Evolutionary conservation across 1,140 invertebrate genomes (phyloP), one percentile per base, ranked within the genome.

Genomic region (Arctopsyche grandis): DNA sequence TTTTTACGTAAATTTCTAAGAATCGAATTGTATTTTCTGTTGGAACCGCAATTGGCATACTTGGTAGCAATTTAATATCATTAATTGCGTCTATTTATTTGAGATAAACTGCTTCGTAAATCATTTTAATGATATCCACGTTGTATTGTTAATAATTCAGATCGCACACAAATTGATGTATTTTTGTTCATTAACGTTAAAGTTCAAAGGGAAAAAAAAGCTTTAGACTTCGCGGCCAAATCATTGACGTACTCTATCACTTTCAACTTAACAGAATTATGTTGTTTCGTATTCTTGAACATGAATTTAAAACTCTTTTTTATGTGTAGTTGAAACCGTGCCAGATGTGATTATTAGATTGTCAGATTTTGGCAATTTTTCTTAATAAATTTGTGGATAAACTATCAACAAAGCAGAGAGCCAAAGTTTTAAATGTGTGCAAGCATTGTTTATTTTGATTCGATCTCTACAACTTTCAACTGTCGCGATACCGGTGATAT

Each of bases 311-410:
- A 24, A 26, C n/a, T 66, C 21, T 66, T 66, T 63, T 66, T 21
- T 60, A 21, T 60, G 14, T 60, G n/a, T 22, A 60, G 22, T 66
- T 66, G 63, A 66, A 66, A 26, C 63, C 22, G 63, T 12, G 63
- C 63, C 63, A 66, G 63, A 66, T 66, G 24, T 12, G 63, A 66
- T 66, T 66, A 66, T 66, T 66, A 66, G 63, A 66, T 66, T 66
- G 63, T 66, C 63, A 66, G 63, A 66, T 66, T 66, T 66, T 22
- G 63, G 63, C 63, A 66, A 66, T 66, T 66, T 66, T 66, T 66
- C 63, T 26, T 22, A 26, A 66, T 66, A 66, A 66, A 66, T 66
- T 66, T 66, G 9, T 9, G 4, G 19, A 10, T 26, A 66, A 66
- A 66, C 63, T 29, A 29, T 66, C 63, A 66, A 66, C 63, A 66